phyloP scores from a whole-genome alignment of 2,113 vertebrate species.

The Athene noctua region DNA sequence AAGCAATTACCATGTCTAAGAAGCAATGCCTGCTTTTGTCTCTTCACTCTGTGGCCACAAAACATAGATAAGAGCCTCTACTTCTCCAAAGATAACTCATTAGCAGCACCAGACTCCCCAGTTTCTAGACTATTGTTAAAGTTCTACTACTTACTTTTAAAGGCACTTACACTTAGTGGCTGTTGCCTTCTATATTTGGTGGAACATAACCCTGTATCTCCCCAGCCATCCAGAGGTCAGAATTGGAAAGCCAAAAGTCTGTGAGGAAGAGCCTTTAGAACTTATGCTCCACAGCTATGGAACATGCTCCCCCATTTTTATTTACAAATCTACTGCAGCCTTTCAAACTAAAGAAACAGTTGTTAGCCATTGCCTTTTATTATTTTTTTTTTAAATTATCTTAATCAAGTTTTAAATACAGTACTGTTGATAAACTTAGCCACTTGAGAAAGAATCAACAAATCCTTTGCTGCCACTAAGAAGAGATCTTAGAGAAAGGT shows the following conservation, averaged over 20 bases:
- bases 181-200: slow-evolving; percentile 31
- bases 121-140: background rate
- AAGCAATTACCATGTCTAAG: background rate
- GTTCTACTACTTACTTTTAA: slow-evolving; percentile 32
- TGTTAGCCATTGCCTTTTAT: background rate
- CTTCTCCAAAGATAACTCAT: background rate
- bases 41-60: background rate
- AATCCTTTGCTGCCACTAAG: background rate
- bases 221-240: slow-evolving; percentile 42
- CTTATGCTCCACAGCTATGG: slow-evolving; percentile 17
- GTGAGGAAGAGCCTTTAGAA: slow-evolving; percentile 50
- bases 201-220: slow-evolving; percentile 28
- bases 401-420: background rate
- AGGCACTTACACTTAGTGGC: slow-evolving; percentile 14
- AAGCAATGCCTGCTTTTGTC: background rate
- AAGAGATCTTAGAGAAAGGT: background rate
- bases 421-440: background rate
- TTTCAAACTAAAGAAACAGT: slow-evolving; percentile 14
- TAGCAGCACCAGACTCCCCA: background rate
- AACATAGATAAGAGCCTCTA: background rate
- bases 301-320: background rate
- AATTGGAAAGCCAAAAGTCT: slow-evolving; percentile 35
- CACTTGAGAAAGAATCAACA: background rate
- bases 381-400: background rate
- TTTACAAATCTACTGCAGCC: background rate